phyloP scores from a whole-genome alignment of 2,113 vertebrate genomes.

The human (Homo sapiens) region GRCh38 chrX:152185501-152186000 shows the following conservation, averaged over 20 bases:
- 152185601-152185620: neutral
- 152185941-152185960: conserved; percentile 16
- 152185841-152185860: neutral
- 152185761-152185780: neutral
- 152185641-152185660: neutral
- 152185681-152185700: neutral
- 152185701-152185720: too few species aligned
- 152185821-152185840: neutral
- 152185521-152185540: neutral
- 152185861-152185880: neutral
- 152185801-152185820: neutral
- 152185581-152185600: neutral
- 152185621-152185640: neutral
- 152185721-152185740: too few species aligned
- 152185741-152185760: neutral
- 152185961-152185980: conserved; percentile 22
- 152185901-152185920: neutral
- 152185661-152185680: neutral
- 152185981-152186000: conserved; percentile 31
- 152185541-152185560: neutral
- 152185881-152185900: neutral
- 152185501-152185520: neutral
- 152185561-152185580: conserved; percentile 22
- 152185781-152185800: neutral
- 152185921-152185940: conserved; percentile 9